Evolutionary conservation across 1,140 invertebrate genomes (phyloP), one percentile per base, ranked within the genome.

Genomic region (Babylonia areolata): DNA sequence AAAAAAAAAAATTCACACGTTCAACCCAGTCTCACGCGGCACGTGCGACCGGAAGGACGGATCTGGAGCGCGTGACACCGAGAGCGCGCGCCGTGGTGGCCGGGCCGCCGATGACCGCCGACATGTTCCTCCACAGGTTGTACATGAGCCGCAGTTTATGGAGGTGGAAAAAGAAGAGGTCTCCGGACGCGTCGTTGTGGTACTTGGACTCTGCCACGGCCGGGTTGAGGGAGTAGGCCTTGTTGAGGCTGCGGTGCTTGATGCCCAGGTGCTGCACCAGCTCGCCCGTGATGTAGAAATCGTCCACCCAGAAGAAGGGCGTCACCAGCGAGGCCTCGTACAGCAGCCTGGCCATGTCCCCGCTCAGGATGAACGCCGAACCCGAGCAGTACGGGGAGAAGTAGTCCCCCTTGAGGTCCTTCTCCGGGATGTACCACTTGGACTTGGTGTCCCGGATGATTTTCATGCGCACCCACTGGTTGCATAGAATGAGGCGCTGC

Each of bases 301-400:
- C 94, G 85, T 95, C 94, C 73, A 95, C 91, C 93, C 94, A 95
- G 85, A 95, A 94, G 71, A 93, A 94, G 3, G 91, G 93, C 1
- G 89, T 91, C 11, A 87, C 82, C 51, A 90, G 86, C 23, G 93
- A 91, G 28, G 88, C 90, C 20, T 88, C 86, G 75, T 94, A 94
- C 73, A 95, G 88, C 28, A 88, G 85, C 58, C 87, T 88, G 1
- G 93, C 90, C 69, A 95, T 88, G 86, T 94, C 93, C 3, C 89
- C 88, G 75, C 94, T 93, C 77, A 95, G 89, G 23, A 95, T 78
- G 71, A 93, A 94, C 5, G 92, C 93, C 80, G 94, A 94, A 28
- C 95, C 95, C 12, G 93, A 91, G 90, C 95, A 95, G 88, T 95
- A 95, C 31, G 90, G 83, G 28, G 95, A 94, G 89, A 94, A 95